phyloP scores from a whole-genome alignment of 2,888 invertebrate species.

The Agrilus cyanescens region DNA sequence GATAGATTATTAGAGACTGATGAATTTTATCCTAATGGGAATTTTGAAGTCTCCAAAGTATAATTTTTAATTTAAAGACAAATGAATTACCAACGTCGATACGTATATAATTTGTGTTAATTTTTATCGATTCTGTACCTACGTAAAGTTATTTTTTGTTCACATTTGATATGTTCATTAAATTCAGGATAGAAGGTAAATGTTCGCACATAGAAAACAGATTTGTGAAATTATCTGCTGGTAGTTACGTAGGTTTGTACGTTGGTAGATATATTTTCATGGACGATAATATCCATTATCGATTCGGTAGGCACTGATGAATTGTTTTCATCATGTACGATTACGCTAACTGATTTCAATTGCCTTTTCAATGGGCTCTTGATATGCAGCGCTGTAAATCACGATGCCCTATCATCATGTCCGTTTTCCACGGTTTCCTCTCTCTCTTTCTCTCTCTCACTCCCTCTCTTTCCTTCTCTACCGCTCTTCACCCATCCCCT shows the following conservation, averaged over 20 bases:
- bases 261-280: neutral
- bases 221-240: neutral
- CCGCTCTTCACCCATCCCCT: neutral
- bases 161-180: no score
- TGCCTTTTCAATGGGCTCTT: slow-evolving; percentile 37
- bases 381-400: slow-evolving; percentile 35
- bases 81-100: no score
- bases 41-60: no score
- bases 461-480: slow-evolving; percentile 7
- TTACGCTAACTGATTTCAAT: slow-evolving; percentile 37
- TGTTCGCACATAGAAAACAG: no score
- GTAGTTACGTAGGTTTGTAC: slow-evolving; percentile 5
- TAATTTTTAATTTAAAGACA: no score
- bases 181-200: no score
- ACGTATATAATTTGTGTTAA: no score
- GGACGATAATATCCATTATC: slow-evolving; percentile 18
- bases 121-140: no score
- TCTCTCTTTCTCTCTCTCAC: slow-evolving; percentile 7
- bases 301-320: slow-evolving; percentile 33
- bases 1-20: no score
- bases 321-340: slow-evolving; percentile 40
- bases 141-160: no score
- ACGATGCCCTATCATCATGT: slow-evolving; percentile 33
- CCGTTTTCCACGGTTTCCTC: slow-evolving; percentile 14
- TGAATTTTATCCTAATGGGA: no score